Conservation (phyloP, 2,888 invertebrate genomes). For the Anoplius nigerrimus region DNA sequence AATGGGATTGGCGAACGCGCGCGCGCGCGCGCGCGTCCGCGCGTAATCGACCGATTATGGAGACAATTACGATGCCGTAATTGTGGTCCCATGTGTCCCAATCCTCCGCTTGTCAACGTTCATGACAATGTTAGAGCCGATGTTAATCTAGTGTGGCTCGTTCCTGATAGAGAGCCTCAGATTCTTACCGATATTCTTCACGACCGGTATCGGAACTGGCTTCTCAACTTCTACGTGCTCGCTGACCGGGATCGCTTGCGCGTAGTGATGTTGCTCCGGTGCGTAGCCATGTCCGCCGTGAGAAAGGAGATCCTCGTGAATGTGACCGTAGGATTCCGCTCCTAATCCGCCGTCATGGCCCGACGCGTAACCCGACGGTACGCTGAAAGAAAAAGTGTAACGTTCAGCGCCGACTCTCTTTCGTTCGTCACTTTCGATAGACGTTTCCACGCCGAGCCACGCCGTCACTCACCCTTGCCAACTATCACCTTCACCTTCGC, state of each 20-base stretch:
- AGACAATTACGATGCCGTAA: too few relatives aligned
- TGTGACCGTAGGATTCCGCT: slow-evolving; percentile 28
- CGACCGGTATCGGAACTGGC: slow-evolving; percentile 81
- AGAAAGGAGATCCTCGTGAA: background rate
- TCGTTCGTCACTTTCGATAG: too few relatives aligned
- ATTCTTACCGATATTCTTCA: slow-evolving; percentile 79
- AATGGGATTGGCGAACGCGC: too few relatives aligned
- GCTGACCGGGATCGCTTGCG: slow-evolving; percentile 78
- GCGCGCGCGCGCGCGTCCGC: too few relatives aligned
- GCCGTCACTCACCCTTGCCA: slow-evolving; percentile 62
- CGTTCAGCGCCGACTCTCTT: too few relatives aligned
- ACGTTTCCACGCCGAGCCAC: too few relatives aligned
- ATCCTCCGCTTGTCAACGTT: too few relatives aligned
- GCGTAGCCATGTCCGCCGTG: slow-evolving; percentile 54
- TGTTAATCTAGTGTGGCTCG: too few relatives aligned
- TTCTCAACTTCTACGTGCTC: slow-evolving; percentile 82
- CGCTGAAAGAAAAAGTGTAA: slow-evolving; percentile 15
- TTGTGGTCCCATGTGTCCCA: too few relatives aligned
- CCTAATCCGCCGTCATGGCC: slow-evolving; percentile 25
- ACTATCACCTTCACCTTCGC: slow-evolving; percentile 35
- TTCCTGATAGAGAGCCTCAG: too few relatives aligned
- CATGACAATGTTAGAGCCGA: too few relatives aligned
- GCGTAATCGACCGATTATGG: too few relatives aligned
- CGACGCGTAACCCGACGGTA: slow-evolving; percentile 22
- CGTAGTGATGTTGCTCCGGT: slow-evolving; percentile 70